Conservation (phyloP, 2,797 vertebrate genomes). For the Propithecus deckenii region DNA sequence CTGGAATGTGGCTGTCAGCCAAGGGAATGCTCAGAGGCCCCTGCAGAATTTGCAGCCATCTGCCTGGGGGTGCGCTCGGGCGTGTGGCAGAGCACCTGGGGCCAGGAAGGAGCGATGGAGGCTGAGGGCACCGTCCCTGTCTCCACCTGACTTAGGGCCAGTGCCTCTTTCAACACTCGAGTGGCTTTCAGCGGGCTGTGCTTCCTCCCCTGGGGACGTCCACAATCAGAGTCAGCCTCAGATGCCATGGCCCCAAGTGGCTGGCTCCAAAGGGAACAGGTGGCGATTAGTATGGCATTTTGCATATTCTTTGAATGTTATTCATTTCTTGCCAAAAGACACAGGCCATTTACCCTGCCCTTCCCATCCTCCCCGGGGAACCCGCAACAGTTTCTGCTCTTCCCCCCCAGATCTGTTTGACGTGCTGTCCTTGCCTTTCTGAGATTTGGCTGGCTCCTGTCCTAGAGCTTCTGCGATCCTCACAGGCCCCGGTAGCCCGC, state of each 20-base stretch:
- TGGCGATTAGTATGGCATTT: constrained; percentile 64
- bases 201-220: constrained; percentile 30
- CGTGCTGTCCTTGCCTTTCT: not conserved
- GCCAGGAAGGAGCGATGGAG: constrained; percentile 7
- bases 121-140: constrained; percentile 2
- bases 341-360: not conserved
- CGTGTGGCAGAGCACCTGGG: constrained; percentile 20
- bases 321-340: constrained; percentile 66
- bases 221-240: not conserved
- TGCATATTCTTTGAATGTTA: constrained; percentile 54
- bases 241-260: not conserved
- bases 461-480: not conserved
- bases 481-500: not conserved
- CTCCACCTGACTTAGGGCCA: not conserved
- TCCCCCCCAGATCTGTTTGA: not conserved
- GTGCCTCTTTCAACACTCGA: not conserved
- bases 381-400: not conserved
- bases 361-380: not conserved
- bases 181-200: not conserved
- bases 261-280: constrained; percentile 64
- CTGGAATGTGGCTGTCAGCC: constrained; percentile 75
- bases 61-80: constrained; percentile 47
- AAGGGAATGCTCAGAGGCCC: constrained; percentile 73
- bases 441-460: not conserved
- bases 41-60: constrained; percentile 69